Percentiles rank a stretch among this genome's conserved stretches.
phyloP scores from a whole-genome alignment of 2,113 vertebrate species.

The Lagopus muta region DNA sequence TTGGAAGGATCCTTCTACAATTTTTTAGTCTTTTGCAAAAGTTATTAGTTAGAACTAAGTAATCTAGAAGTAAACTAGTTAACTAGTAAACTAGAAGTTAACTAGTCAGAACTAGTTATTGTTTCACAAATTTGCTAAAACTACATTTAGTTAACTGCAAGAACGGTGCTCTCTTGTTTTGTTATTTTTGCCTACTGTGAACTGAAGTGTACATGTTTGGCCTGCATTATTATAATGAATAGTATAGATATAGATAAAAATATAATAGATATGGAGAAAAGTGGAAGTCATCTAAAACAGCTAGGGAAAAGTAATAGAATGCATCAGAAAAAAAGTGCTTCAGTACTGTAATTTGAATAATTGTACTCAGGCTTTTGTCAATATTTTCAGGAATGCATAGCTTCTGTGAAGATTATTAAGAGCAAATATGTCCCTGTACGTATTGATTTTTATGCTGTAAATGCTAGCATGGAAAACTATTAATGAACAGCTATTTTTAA shows the following conservation, averaged over 20 bases:
- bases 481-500: neutral
- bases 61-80: too few species aligned
- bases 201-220: neutral
- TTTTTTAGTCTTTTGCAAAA: neutral
- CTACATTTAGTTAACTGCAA: neutral
- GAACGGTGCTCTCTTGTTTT: neutral
- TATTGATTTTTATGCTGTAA: neutral
- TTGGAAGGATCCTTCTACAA: neutral
- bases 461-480: neutral
- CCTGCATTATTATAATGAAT: neutral
- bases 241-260: neutral
- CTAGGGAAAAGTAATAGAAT: neutral
- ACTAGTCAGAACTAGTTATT: neutral
- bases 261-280: neutral
- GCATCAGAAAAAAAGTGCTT: neutral
- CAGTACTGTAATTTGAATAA: neutral
- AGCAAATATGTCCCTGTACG: neutral
- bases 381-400: neutral
- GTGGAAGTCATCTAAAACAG: neutral
- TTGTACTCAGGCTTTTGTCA: neutral
- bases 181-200: neutral
- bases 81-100: too few species aligned
- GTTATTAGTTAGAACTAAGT: too few species aligned
- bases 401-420: neutral
- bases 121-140: neutral